Base-by-base conservation (phyloP, 2,888 invertebrate species). In the Scaptomyza parva region DNA sequence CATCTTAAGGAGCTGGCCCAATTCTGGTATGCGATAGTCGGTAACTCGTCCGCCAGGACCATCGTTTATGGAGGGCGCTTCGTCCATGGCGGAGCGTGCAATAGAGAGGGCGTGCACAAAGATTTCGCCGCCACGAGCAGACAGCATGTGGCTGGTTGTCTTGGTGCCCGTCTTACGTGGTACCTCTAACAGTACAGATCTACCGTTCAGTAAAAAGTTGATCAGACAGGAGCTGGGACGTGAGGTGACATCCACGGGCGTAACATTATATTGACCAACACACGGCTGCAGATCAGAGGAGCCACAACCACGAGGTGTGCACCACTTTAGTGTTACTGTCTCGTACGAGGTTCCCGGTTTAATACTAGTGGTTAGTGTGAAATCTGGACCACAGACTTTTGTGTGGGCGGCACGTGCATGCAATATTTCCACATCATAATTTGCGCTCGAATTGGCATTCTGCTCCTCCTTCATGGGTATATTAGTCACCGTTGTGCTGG, bases 381-480 rank as follows among this genome's bases (percentile, higher is more conserved):
- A 92, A 14, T 94, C 94, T 1, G 94, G 93, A 33, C 96, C 96
- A 35, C 97, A 92, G 40, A 97, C 94, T 0, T 97, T 96, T 0
- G 95, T 94, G 88, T 98, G 98, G 0, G 98, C 97, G 14, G 95
- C 94, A 8, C 95, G 94, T 0, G 96, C 95, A 90, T 99, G 99
- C 78, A 98, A 95, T 67, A 99, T 96, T 92, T 99, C 99, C 0
- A 99, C 99, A 90, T 99, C 99, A 89, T 99, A 99, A 92, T 99
- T 99, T 0, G 99, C 98, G 59, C 99, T 99, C 0, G 98, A 97
- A 90, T 97, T 97, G 0, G 98, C 98, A 91, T 99, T 99, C 93
- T 99, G 98, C 91, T 99, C 99, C 92, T 99, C 99, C 93, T 99
- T 99, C 99, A 99, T 99, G 1, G 99, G 99, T 85, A 99, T 99